These are phyloP conservation scores for Drosophila albomicans DNA, from an alignment of 1,140 invertebrate genomes.

Conservation along the genomic window DNA sequence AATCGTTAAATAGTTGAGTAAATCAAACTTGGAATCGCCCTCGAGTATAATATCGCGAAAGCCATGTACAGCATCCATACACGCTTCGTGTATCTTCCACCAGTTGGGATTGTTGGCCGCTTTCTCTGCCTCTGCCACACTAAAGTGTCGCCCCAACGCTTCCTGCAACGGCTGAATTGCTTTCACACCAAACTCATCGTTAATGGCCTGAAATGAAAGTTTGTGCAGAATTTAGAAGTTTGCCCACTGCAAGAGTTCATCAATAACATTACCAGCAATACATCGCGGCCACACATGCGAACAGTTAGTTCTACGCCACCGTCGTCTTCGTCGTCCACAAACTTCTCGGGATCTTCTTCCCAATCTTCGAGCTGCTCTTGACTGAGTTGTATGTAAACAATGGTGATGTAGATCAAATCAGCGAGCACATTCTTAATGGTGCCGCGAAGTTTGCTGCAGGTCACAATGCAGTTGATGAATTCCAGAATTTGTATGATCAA, in stretches of 20 bases:
- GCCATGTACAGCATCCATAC: slow-evolving; percentile 88
- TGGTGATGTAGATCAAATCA: slow-evolving; percentile 91
- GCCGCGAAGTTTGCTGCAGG: slow-evolving; percentile 88
- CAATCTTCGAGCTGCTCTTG: slow-evolving; percentile 91
- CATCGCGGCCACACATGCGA: slow-evolving; percentile 91
- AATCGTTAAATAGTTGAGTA: slow-evolving; percentile 89
- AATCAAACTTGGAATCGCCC: slow-evolving; percentile 88
- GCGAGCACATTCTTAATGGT: slow-evolving; percentile 89
- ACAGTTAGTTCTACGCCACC: slow-evolving; percentile 90
- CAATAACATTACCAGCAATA: slow-evolving; percentile 85
- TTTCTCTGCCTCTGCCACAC: slow-evolving; percentile 86
- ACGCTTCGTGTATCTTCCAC: slow-evolving; percentile 93
- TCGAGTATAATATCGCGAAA: slow-evolving; percentile 87
- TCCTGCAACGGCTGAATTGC: slow-evolving; percentile 87
- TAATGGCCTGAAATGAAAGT: slow-evolving; percentile 85
- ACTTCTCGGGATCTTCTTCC: slow-evolving; percentile 90
- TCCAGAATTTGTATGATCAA: slow-evolving; percentile 92
- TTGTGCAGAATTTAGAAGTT: neutral
- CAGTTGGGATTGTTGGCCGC: slow-evolving; percentile 87
- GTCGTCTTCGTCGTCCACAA: slow-evolving; percentile 92
- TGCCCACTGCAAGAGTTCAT: neutral
- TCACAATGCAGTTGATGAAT: slow-evolving; percentile 88
- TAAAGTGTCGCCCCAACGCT: slow-evolving; percentile 89
- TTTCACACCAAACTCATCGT: slow-evolving; percentile 88
- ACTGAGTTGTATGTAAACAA: slow-evolving; percentile 89